Conservation (phyloP, 2,797 vertebrate species). For the Onychomys arenicola region DNA sequence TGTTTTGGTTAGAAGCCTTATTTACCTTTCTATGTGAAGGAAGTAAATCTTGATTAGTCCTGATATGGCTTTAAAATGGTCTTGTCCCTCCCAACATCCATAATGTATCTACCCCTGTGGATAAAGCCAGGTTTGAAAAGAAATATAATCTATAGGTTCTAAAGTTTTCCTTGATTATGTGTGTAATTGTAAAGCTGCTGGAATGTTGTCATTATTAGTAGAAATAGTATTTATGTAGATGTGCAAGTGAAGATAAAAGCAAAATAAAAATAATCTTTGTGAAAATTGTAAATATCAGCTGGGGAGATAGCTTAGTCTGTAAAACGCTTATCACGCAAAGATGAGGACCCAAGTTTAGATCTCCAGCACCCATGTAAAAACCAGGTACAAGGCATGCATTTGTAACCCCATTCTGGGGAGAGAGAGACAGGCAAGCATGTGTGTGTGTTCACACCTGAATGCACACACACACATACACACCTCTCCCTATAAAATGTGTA, state of each 20-base stretch:
- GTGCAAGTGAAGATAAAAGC: conserved; percentile 26
- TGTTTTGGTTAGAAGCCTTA: conserved; percentile 73
- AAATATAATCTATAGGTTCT: not conserved
- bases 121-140: conserved; percentile 27
- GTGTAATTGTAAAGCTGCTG: conserved; percentile 19
- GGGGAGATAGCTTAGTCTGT: not conserved
- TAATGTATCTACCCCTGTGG: not conserved
- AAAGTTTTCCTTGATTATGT: conserved; percentile 25
- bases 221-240: not conserved
- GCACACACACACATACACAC: not conserved
- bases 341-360: not conserved
- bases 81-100: not conserved
- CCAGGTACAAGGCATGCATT: not conserved
- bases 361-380: not conserved
- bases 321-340: not conserved
- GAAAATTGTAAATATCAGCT: not conserved
- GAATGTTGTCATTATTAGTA: not conserved
- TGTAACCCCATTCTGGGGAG: not conserved
- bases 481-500: conserved; percentile 14
- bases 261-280: conserved; percentile 55
- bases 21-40: not conserved
- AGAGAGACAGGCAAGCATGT: not conserved
- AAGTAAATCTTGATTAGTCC: conserved; percentile 50
- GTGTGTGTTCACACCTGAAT: not conserved
- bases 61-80: conserved; percentile 42